Conservation (phyloP, 2,797 vertebrate species). For the Podargus strigoides region DNA sequence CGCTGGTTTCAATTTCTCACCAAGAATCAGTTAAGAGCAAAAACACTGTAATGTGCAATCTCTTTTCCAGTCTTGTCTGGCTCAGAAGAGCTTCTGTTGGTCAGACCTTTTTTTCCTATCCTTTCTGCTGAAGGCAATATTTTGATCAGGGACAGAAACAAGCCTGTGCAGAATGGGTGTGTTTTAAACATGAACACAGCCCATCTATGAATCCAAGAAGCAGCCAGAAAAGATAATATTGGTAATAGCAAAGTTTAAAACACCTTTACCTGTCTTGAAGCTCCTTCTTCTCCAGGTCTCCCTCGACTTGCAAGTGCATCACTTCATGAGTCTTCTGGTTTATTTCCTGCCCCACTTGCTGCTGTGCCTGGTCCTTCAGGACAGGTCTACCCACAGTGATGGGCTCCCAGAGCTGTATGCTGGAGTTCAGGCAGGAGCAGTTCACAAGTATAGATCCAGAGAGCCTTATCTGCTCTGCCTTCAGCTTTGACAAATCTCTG, state of each 20-base stretch:
- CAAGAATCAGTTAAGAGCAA: not conserved
- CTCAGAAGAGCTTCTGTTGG: not conserved
- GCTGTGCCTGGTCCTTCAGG: constrained; percentile 28
- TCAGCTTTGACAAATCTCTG: constrained; percentile 86
- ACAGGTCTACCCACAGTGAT: not conserved
- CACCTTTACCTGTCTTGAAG: constrained; percentile 74
- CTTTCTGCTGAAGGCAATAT: not conserved
- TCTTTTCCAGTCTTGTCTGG: not conserved
- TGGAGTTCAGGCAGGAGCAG: constrained; percentile 68
- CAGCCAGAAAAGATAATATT: not conserved
- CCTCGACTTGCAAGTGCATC: constrained; percentile 28
- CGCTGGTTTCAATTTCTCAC: not conserved
- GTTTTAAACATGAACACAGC: not conserved
- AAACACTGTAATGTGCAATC: not conserved
- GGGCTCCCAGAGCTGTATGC: constrained; percentile 10
- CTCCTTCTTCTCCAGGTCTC: constrained; percentile 66
- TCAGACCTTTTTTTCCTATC: not conserved
- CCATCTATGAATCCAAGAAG: not conserved
- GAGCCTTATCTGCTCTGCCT: constrained; percentile 81
- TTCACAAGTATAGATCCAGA: constrained; percentile 80
- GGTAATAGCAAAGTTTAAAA: not conserved
- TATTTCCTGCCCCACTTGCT: constrained; percentile 60
- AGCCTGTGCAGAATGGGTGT: not conserved
- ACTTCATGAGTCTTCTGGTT: constrained; percentile 31
- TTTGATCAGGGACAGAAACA: not conserved